Evolutionary conservation across 2,113 vertebrate species (phyloP).

Genomic region (Sinocyclocheilus rhinocerous): DNA sequence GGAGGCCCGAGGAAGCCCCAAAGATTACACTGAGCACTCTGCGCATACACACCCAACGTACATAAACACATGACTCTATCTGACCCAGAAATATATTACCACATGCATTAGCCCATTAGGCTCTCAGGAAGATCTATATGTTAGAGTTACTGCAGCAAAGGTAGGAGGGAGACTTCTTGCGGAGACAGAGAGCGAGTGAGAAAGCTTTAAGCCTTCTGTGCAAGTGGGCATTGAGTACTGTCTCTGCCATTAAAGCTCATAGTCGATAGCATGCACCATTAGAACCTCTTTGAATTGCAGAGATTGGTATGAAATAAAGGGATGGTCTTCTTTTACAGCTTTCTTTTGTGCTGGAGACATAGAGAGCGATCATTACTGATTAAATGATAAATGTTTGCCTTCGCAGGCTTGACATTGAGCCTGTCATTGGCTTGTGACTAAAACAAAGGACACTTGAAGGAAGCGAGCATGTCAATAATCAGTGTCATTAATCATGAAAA

Average conservation of each 20-base stretch:
- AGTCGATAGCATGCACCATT: conserved; percentile 53
- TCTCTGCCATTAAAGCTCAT: conserved; percentile 36
- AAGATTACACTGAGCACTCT: conserved; percentile 63
- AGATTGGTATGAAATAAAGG: conserved; percentile 19
- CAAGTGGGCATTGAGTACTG: conserved; percentile 49
- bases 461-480: neutral
- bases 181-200: conserved; percentile 6
- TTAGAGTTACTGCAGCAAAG: conserved; percentile 34
- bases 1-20: conserved; percentile 69
- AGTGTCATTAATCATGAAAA: neutral
- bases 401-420: neutral
- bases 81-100: conserved; percentile 56
- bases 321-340: neutral
- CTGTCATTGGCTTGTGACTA: conserved; percentile 10
- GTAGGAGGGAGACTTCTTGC: conserved; percentile 18
- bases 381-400: neutral
- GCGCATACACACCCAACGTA: conserved; percentile 37
- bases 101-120: conserved; percentile 56
- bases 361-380: neutral
- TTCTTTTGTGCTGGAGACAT: conserved; percentile 24
- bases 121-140: conserved; percentile 51
- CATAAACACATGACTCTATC: conserved; percentile 47
- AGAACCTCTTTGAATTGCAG: conserved; percentile 42
- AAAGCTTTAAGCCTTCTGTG: conserved; percentile 35
- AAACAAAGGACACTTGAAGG: conserved; percentile 13